phyloP scores from a whole-genome alignment of 1,140 invertebrate species.

The Ylistrum balloti region DNA sequence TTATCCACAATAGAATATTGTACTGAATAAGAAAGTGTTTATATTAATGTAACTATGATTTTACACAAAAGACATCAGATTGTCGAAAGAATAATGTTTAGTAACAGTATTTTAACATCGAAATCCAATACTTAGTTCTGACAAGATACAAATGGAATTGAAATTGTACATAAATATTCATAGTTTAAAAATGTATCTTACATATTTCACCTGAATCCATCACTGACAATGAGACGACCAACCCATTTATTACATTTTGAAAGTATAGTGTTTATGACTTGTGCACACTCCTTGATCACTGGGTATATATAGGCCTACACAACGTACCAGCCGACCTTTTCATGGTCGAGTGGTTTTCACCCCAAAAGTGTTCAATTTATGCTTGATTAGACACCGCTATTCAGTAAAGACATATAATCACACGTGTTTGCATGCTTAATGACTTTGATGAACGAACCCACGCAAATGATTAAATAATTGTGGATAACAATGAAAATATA shows the following conservation, averaged over 20 bases:
- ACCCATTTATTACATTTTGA: neutral
- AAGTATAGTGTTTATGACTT: neutral
- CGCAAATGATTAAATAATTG: neutral
- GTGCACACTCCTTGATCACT: neutral
- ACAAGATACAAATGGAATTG: too few relatives aligned
- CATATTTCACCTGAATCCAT: neutral
- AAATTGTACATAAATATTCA: too few relatives aligned
- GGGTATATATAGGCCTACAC: conserved; percentile 23
- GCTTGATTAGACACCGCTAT: neutral
- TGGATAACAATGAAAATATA: neutral
- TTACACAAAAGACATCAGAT: too few relatives aligned
- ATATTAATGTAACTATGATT: too few relatives aligned
- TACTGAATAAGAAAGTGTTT: too few relatives aligned
- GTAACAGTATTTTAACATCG: too few relatives aligned
- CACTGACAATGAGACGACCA: neutral
- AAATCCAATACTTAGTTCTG: too few relatives aligned
- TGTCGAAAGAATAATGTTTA: too few relatives aligned
- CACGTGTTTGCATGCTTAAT: conserved; percentile 12
- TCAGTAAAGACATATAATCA: conserved; percentile 6
- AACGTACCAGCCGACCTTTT: neutral
- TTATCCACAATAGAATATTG: neutral
- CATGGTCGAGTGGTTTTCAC: neutral
- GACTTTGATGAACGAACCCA: conserved; percentile 4
- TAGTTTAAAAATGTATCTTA: too few relatives aligned
- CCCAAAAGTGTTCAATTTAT: conserved; percentile 19